Percentiles rank a stretch among this genome's conserved stretches.
Conservation (phyloP, 2,797 vertebrate genomes). For the Okamejei kenojei region DNA sequence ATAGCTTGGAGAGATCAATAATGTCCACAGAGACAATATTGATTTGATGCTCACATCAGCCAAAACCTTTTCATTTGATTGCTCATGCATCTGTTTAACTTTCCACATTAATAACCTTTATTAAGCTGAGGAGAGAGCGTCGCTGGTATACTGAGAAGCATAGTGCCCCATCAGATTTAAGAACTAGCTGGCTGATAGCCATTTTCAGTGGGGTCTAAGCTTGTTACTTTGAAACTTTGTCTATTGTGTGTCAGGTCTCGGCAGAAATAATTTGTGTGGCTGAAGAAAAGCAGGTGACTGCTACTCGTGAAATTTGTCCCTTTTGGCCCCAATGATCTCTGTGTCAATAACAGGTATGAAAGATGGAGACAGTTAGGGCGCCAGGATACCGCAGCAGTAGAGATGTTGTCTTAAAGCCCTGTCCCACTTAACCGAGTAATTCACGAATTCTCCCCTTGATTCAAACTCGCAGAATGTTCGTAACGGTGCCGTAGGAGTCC, state of each 20-base stretch:
- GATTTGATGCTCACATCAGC: constrained; percentile 39
- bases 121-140: constrained; percentile 30
- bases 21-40: constrained; percentile 36
- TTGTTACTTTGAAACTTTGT: constrained; percentile 16
- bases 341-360: neutral
- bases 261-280: constrained; percentile 18
- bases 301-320: neutral
- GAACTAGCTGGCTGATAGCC: neutral
- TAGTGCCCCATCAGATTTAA: constrained; percentile 11
- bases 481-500: too few species aligned
- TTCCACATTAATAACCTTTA: constrained; percentile 37
- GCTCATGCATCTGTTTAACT: constrained; percentile 38
- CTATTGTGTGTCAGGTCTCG: neutral
- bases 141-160: neutral
- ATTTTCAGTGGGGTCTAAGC: constrained; percentile 19
- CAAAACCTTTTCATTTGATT: constrained; percentile 38
- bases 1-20: constrained; percentile 35
- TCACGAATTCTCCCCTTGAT: too few species aligned
- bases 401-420: too few species aligned
- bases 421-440: too few species aligned
- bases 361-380: too few species aligned
- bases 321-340: neutral
- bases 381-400: too few species aligned
- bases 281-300: neutral
- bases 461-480: too few species aligned